Evolutionary conservation across 2,797 vertebrate genomes (phyloP), one percentile per base, ranked within the genome.

Genomic region (Schizothorax lantsangensis): DNA sequence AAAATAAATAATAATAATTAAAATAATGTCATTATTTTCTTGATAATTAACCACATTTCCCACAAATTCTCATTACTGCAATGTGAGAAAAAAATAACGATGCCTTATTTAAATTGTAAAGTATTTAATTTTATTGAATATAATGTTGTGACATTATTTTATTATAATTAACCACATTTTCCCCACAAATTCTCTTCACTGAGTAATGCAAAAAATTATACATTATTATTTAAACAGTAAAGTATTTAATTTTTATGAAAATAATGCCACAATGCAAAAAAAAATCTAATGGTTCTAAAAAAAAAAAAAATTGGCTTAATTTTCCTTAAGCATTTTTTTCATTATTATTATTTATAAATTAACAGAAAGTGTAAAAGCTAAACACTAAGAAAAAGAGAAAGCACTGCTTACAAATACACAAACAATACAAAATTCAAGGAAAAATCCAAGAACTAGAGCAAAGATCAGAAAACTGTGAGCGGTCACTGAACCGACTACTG

Each of bases 361-460:
- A 23, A 79, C 43, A 87, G 4, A 38, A 57, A 72, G 43, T 9
- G 6, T 19, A 57, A 59, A 49, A 69, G 49, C 21, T 40, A 47
- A 19, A 14, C 38, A 45, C 21, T n/a, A 17, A 40, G 77, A 73
- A 62, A 78, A 73, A 49, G 23, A 17, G 30, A 62, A 45, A n/a
- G 40, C 19, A 8, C 11, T 5, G 4, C 47, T 45, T 15, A 36
- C 26, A 21, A 45, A n/a, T 19, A 47, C 57, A 17, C 30, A 84
- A 84, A 90, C 85, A 57, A 88, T 83, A 88, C 89, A 90, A 86
- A 92, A 91, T 88, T 79, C 78, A 80, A 86, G 87, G 88, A 93
- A 93, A 90, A 79, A 2, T 71, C 36, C 69, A 26, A 72, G 36
- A 84, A 73, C n/a, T 79, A 45, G 66, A 82, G 49, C 54, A 90